Percentiles rank a stretch among this genome's conserved stretches.
phyloP scores from a whole-genome alignment of 2,888 invertebrate genomes.

The Stegana nigrithorax region DNA sequence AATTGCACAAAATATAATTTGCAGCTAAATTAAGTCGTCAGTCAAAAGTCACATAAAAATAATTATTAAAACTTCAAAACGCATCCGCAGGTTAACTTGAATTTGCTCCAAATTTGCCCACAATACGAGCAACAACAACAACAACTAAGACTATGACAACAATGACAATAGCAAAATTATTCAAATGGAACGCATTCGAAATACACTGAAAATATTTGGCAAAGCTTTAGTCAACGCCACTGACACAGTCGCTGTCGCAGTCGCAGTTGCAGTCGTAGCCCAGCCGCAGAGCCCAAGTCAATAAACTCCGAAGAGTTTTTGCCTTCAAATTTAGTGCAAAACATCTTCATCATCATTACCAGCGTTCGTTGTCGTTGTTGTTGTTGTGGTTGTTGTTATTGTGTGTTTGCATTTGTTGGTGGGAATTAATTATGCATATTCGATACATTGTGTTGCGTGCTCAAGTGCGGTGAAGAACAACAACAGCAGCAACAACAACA shows the following conservation, averaged over 20 bases:
- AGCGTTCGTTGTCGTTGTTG: neutral
- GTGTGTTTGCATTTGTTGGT: conserved; percentile 24
- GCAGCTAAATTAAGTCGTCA: no score
- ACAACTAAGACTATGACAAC: neutral
- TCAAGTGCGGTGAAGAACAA: conserved; percentile 61
- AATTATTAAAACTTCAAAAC: no score
- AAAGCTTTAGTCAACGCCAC: no score
- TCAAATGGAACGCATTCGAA: no score
- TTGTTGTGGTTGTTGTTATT: conserved; percentile 9
- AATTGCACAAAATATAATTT: no score
- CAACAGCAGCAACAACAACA: neutral
- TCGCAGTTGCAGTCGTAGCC: neutral
- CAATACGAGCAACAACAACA: neutral
- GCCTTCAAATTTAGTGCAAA: conserved; percentile 57
- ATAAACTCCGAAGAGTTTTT: conserved; percentile 51
- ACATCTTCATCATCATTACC: conserved; percentile 25
- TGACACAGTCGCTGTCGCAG: neutral
- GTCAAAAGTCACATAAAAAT: no score
- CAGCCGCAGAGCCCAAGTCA: conserved; percentile 49
- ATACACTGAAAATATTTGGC: no score
- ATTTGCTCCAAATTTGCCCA: conserved; percentile 22
- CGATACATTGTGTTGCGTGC: conserved; percentile 60
- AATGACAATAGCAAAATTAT: no score
- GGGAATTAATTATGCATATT: conserved; percentile 61
- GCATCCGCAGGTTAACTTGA: no score